Evolutionary conservation across 30 jellyfish, hydroid and myxozoan species (phyloP), one percentile per base, ranked within the genome.

Genomic region (Thelohanellus kitauei): DNA sequence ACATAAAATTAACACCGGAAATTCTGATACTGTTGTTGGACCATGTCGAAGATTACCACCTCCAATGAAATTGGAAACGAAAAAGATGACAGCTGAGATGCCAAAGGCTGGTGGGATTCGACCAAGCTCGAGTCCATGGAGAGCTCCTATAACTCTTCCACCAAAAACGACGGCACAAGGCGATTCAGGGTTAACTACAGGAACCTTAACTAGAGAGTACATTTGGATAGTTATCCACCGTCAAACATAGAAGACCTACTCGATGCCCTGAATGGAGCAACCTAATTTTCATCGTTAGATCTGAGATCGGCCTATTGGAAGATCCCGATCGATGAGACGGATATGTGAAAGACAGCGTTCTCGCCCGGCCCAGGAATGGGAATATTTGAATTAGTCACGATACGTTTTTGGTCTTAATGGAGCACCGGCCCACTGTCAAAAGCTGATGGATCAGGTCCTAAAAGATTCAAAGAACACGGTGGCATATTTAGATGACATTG

Each of bases 271-370:
- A 38, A 41, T 0, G 82, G 67, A 34, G 35, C 66, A 1, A 51
- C 14, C 5, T 47, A 34, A 20, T 47, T 57, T 37, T 33, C 50
- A 9, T 47, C 65, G 19, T 41, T 57, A 21, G 82, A 57, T 47
- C 24, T 57, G 35, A 32, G 40, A 29, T 31, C 56, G 19, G 67
- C 65, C 11, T 57, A 34, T 48, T 47, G 82, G 82, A 64, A 57
- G 30, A 31, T 35, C 4, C 59, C 57, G 6, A 43, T 57, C 22
- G 18, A 24, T 2, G 59, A 35, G 18, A 57, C 31, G 22, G 49
- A 35, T 17, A 47, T 23, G 41, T 37, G 25, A 9, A 57, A 57
- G 37, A 46, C 82, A 4, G 66, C 82, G 1, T 47, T 46, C 30
- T 11, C 51, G n/a, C n/a, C n/a, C n/a, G n/a, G n/a, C n/a, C n/a